Evolutionary conservation across 1,140 invertebrate species (phyloP).

Genomic region (Drosophila melanogaster): Release_6_plus_ISO1_MT NT_033777.3:15331501-15332000

Average conservation of each 20-base stretch:
- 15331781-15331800: slow-evolving; percentile 94
- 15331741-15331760: slow-evolving; percentile 93
- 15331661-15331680: slow-evolving; percentile 49
- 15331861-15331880: slow-evolving; percentile 95
- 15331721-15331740: slow-evolving; percentile 94
- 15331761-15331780: slow-evolving; percentile 91
- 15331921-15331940: slow-evolving; percentile 92
- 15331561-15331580: slow-evolving; percentile 27
- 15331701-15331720: slow-evolving; percentile 91
- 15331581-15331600: slow-evolving; percentile 38
- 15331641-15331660: slow-evolving; percentile 20
- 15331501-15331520: slow-evolving; percentile 86
- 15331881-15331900: slow-evolving; percentile 93
- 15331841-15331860: slow-evolving; percentile 95
- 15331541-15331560: slow-evolving; percentile 13
- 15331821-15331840: slow-evolving; percentile 96
- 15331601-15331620: slow-evolving; percentile 49
- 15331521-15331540: slow-evolving; percentile 64
- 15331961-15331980: slow-evolving; percentile 90
- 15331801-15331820: slow-evolving; percentile 94
- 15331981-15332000: slow-evolving; percentile 91
- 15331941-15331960: slow-evolving; percentile 91
- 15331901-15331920: slow-evolving; percentile 90
- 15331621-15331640: slow-evolving; percentile 38
- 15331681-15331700: slow-evolving; percentile 41